Base-by-base conservation (phyloP, 1,140 invertebrate genomes). In the Ips nitidus region DNA sequence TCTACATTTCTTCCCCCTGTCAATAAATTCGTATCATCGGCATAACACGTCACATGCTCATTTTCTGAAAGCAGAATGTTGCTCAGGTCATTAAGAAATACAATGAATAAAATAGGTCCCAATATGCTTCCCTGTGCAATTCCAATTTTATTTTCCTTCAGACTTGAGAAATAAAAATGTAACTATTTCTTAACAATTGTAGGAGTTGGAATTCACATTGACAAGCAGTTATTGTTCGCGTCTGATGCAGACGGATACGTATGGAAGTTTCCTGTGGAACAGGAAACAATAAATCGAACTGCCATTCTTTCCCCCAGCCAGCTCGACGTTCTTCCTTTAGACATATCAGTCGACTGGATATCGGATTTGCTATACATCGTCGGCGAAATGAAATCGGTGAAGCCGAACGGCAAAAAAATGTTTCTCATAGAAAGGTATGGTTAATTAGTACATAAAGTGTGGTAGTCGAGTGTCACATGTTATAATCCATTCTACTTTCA, bases 341-440 rank as follows among this genome's bases (percentile, higher is more conserved):
- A 86, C 69, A 79, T 96, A 0, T 91, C 90, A 1, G 85, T 95
- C 1, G 95, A 98, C 79, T 97, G 94, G 94, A 80, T 97, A 3
- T 92, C 93, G 75, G 84, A 88, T 55, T 86, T 92, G 50, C 81
- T 96, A 1, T 97, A 94, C 74, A 85, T 97, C 42, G 82, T 94
- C 3, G 89, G 87, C 0, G 86, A 91, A 77, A 83, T 87, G 3
- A 66, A 63, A 39, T 50, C 63, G 37, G 53, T 56, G 50, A 71
- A 39, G 52, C 40, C 6, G 5, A 43, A 39, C 8, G 45, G 67
- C 0, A 79, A 82, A 40, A 56, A 50, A 3, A 50, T 50, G 53
- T 93, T 90, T 88, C 86, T 91, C 77, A 90, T 95, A 62, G 85
- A 88, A 52, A 83, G 90, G 68, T 70, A 58, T n/a, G 8, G 52